A percentile compares a stretch with the other conserved stretches of the same genome.
These are phyloP conservation scores for Ctenomys sociabilis DNA, from an alignment of 2,113 vertebrate species.

Conservation along the genomic window DNA sequence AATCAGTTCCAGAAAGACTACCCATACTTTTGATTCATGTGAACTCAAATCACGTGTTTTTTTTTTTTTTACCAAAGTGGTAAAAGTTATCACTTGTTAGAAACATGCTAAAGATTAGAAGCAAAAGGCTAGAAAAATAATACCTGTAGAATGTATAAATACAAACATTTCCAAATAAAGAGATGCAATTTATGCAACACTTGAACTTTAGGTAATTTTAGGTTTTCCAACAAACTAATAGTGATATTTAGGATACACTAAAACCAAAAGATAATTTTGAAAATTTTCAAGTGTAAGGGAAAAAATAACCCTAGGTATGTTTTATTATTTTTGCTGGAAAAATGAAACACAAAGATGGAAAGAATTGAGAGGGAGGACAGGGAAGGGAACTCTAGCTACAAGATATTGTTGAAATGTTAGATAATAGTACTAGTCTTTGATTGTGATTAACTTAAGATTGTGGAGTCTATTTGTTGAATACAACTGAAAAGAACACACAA, in stretches of 20 bases:
- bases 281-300: background rate
- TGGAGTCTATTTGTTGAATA: background rate
- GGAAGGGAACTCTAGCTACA: background rate
- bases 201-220: background rate
- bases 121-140: background rate
- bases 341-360: background rate
- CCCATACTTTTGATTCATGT: background rate
- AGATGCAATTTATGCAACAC: constrained; percentile 1
- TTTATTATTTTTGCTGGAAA: constrained; percentile 42
- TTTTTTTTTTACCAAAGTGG: background rate
- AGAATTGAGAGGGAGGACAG: background rate
- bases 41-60: background rate
- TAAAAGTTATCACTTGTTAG: constrained; percentile 2
- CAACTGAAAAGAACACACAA: constrained; percentile 37
- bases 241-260: background rate
- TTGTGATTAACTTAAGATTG: constrained; percentile 28
- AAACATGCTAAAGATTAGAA: constrained; percentile 30
- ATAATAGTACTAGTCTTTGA: background rate
- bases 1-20: background rate
- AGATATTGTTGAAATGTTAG: background rate
- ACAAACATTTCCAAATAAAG: background rate
- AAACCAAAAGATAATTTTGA: background rate
- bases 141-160: background rate
- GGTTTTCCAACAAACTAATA: background rate
- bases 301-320: background rate